A percentile compares a stretch with the other conserved stretches of the same genome.
phyloP scores from a whole-genome alignment of 2,888 invertebrate species.

The Aleiodes testaceus region DNA sequence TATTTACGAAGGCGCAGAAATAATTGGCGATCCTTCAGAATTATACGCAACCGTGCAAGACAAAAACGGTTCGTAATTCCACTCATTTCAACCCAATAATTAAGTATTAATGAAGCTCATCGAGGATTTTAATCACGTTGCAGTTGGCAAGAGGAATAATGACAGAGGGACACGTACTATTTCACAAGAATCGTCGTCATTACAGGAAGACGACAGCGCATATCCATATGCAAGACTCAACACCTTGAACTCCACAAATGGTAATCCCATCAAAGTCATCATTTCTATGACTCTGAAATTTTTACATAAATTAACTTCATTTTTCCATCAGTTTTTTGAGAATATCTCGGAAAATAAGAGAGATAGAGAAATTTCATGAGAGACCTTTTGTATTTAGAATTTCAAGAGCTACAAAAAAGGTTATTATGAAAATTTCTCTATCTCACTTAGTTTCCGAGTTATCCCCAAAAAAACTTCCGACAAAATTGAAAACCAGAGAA shows the following conservation, averaged over 20 bases:
- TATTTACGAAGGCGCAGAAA: conserved; percentile 69
- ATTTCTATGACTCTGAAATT: background rate
- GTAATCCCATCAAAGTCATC: conserved; percentile 60
- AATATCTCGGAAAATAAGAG: no score
- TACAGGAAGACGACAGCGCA: conserved; percentile 75
- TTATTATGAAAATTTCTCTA: no score
- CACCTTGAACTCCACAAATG: conserved; percentile 80
- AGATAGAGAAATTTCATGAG: no score
- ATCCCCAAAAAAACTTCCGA: no score
- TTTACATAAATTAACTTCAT: background rate
- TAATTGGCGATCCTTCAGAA: conserved; percentile 84
- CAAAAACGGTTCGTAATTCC: conserved; percentile 63
- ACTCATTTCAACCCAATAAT: conserved; percentile 17
- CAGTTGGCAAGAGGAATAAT: conserved; percentile 56
- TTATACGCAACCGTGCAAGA: conserved; percentile 88
- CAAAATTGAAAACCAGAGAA: no score
- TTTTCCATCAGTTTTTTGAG: background rate
- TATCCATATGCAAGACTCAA: conserved; percentile 81
- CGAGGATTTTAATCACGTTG: conserved; percentile 8
- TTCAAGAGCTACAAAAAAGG: no score
- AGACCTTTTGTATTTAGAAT: no score
- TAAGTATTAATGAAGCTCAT: conserved; percentile 16
- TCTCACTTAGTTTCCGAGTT: no score
- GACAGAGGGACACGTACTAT: conserved; percentile 74
- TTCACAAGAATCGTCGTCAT: conserved; percentile 78